Conservation (phyloP, 1,140 invertebrate species). For the Caenorhabditis briggsae region DNA sequence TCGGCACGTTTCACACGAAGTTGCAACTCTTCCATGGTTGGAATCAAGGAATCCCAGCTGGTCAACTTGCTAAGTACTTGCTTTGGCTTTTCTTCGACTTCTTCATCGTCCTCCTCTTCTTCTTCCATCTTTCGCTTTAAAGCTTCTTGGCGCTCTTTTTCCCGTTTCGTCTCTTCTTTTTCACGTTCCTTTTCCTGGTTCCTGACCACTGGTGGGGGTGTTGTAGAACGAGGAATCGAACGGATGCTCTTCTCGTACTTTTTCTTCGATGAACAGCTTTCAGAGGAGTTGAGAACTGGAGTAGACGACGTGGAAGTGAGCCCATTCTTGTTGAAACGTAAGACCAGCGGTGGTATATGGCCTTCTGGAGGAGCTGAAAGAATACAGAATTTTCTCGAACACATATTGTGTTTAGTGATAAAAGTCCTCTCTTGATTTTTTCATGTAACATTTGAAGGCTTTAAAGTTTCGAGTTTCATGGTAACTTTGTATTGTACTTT, state of each 20-base stretch:
- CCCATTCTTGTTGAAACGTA: conserved; percentile 13
- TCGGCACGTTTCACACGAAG: conserved; percentile 8
- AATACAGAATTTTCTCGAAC: neutral
- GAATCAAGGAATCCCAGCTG: conserved; percentile 48
- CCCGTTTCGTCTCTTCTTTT: conserved; percentile 15
- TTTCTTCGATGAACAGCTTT: neutral
- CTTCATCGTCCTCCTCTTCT: conserved; percentile 1
- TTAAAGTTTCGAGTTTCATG: too few relatives aligned
- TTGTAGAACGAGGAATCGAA: conserved; percentile 27
- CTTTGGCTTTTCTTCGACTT: conserved; percentile 46
- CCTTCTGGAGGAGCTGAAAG: conserved; percentile 29
- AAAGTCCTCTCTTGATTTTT: too few relatives aligned
- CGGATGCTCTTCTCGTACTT: conserved; percentile 30
- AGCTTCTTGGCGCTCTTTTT: neutral
- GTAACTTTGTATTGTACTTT: too few relatives aligned
- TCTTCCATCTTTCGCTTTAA: conserved; percentile 32
- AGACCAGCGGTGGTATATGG: neutral
- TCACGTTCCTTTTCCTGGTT: conserved; percentile 41
- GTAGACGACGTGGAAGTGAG: conserved; percentile 12
- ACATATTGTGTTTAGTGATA: neutral
- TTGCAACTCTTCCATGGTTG: conserved; percentile 57
- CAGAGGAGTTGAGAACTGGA: neutral
- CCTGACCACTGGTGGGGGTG: conserved; percentile 21
- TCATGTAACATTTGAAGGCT: too few relatives aligned
- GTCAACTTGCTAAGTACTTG: conserved; percentile 28